Conservation (phyloP, 2,113 vertebrate genomes). For the Scomber japonicus region DNA sequence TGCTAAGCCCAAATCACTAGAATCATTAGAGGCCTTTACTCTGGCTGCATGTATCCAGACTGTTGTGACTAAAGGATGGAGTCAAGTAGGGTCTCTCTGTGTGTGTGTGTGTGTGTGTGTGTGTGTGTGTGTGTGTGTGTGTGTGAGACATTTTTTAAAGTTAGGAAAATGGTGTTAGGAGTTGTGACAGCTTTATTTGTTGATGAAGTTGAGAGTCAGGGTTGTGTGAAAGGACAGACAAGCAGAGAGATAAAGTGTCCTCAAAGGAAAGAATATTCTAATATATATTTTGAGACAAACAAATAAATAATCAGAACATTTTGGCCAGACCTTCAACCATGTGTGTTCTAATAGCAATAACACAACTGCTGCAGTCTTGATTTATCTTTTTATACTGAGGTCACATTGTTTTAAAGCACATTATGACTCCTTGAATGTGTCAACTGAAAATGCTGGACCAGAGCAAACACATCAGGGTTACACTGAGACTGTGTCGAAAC, state of each 20-base stretch:
- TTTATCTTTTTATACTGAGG: neutral
- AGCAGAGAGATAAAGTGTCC: neutral
- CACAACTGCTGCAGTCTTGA: slow-evolving; percentile 3
- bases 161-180: neutral
- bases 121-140: no score
- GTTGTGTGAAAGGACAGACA: slow-evolving; percentile 2
- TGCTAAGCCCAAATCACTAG: slow-evolving; percentile 6
- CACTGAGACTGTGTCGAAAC: neutral
- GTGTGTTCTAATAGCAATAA: slow-evolving; percentile 18
- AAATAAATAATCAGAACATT: slow-evolving; percentile 18
- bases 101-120: neutral
- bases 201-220: neutral
- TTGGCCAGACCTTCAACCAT: neutral
- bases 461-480: neutral
- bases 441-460: neutral
- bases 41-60: slow-evolving; percentile 9
- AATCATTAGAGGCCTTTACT: slow-evolving; percentile 7
- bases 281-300: slow-evolving; percentile 32
- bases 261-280: neutral
- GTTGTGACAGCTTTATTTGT: neutral
- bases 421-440: neutral
- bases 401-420: slow-evolving; percentile 11
- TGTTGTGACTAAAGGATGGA: slow-evolving; percentile 8
- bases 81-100: neutral
- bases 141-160: neutral